Base-by-base conservation (phyloP, 2,113 vertebrate species). In the Oxyura jamaicensis region DNA sequence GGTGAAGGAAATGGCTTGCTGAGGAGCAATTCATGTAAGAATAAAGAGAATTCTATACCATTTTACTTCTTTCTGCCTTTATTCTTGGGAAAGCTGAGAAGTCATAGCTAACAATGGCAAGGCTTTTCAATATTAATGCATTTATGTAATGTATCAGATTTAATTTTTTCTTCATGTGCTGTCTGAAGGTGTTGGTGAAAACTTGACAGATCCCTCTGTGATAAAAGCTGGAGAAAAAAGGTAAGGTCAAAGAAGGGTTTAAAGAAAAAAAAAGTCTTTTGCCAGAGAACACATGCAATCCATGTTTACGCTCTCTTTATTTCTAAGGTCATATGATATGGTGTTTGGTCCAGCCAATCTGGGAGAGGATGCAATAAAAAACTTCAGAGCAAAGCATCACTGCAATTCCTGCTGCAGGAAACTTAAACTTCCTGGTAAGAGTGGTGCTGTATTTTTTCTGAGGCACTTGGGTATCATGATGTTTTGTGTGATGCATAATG, bases 211-310 rank as follows among this genome's bases (percentile, higher is more conserved):
- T 96, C 99, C 99, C 2, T 99, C 99, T 8, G 99, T 99, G 80
- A 99, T 99, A 94, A 99, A 99, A 97, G 99, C 99, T 88, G 99
- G 99, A 93, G 99, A 99, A 97, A 99, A 99, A 95, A 99, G 99
- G 99, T 99, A 96, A 98, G 97, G 44, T 25, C 93, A 52, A 91
- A 86, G 59, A 72, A 75, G 41, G 44, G 74, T 69, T 81, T 58
- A 60, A 60, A 83, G 31, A 59, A 2, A 65, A 94, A 2, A 39
- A 39, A 39, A 10, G 39, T 39, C 39, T 85, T 86, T 88, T 72
- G 4, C 10, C 78, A 81, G 18, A 63, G 33, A 60, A 42, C 15
- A 39, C 1, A 1, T 28, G 29, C 67, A 68, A 73, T 60, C 9
- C 36, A 18, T 63, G 8, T 39, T 90, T 33, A 15, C 35, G 6